phyloP scores from a whole-genome alignment of 2,797 vertebrate genomes.

The Holocentrus rufus region DNA sequence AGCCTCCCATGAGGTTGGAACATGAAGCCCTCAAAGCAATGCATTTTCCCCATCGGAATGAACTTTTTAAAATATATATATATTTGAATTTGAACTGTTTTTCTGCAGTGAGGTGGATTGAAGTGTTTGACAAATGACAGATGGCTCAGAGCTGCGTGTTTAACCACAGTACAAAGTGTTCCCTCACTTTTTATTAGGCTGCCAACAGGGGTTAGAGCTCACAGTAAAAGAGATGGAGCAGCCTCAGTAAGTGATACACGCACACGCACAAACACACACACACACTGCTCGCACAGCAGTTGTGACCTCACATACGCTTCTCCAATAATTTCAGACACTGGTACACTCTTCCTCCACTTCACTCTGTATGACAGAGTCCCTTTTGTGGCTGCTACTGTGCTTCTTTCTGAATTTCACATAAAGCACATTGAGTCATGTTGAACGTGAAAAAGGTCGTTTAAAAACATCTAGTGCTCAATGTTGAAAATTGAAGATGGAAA shows the following conservation, averaged over 20 bases:
- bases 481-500: too few species aligned
- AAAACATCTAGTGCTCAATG: too few species aligned
- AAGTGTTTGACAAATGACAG: background rate
- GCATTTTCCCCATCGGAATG: too few species aligned
- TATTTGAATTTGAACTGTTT: too few species aligned
- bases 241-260: constrained; percentile 27
- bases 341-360: constrained; percentile 11
- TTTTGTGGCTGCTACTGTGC: constrained; percentile 30
- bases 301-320: constrained; percentile 31
- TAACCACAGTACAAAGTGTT: background rate
- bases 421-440: too few species aligned
- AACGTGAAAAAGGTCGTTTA: too few species aligned
- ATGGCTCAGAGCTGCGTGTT: background rate
- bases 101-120: too few species aligned
- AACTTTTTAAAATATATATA: too few species aligned
- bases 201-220: constrained; percentile 2
- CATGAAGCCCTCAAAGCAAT: too few species aligned
- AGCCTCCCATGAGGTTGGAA: too few species aligned
- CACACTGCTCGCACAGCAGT: constrained; percentile 19
- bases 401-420: constrained; percentile 24
- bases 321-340: constrained; percentile 36
- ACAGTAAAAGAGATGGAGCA: background rate
- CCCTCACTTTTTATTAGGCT: constrained; percentile 13
- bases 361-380: constrained; percentile 25
- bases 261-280: too few species aligned